Conservation (phyloP, 2,113 vertebrate species). For the Gnathonemus longibarbis region DNA sequence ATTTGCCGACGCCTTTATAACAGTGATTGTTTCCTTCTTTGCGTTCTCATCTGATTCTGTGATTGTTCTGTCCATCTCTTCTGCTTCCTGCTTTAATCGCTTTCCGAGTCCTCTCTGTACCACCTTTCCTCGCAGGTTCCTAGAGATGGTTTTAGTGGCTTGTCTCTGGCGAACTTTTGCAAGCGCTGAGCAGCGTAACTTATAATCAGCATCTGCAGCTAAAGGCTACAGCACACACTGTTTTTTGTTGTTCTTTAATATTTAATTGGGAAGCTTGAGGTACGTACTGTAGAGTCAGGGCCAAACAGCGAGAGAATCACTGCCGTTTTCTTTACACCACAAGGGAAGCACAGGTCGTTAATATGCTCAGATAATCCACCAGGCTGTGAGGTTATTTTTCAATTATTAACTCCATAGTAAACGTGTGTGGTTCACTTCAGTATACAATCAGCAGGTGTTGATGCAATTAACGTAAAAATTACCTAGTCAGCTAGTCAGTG, state of each 20-base stretch:
- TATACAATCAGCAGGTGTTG: not conserved
- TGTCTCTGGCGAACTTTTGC: slow-evolving; percentile 8
- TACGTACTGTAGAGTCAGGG: not conserved
- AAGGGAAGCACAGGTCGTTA: not conserved
- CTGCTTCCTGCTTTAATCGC: not conserved
- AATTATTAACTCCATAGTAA: not conserved
- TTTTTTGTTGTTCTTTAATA: not conserved
- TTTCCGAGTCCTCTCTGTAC: not conserved
- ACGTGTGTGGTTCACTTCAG: not conserved
- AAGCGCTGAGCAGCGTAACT: not conserved
- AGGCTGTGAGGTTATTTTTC: slow-evolving; percentile 2
- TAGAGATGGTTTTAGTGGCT: slow-evolving; percentile 21
- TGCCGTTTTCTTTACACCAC: not conserved
- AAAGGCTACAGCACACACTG: not conserved
- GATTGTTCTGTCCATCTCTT: slow-evolving; percentile 22
- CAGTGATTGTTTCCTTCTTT: not conserved
- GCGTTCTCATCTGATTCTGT: not conserved
- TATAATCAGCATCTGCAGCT: not conserved
- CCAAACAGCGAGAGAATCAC: not conserved
- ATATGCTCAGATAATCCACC: not conserved
- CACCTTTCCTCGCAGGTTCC: slow-evolving; percentile 28
- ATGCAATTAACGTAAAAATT: not conserved
- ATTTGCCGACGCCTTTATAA: not conserved
- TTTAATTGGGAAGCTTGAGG: not conserved
- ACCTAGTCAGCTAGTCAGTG: not conserved